Conservation (phyloP, 2,797 vertebrate genomes). For the Artibeus lituratus region DNA sequence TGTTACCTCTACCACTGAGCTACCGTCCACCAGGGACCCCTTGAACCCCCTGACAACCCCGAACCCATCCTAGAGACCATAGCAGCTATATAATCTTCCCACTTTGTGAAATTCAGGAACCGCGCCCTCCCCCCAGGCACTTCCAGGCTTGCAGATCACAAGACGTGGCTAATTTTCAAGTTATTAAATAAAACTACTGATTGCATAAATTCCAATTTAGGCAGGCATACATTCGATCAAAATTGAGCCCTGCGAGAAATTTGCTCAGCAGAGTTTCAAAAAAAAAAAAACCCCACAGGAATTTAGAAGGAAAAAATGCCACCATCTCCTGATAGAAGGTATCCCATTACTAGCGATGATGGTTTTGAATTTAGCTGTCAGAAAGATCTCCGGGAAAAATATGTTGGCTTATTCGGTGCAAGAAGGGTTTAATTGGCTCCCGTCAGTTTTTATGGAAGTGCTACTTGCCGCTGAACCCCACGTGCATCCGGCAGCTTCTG, state of each 20-base stretch:
- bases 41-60: not conserved
- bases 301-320: slow-evolving; percentile 17
- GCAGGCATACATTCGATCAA: slow-evolving; percentile 3
- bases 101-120: not conserved
- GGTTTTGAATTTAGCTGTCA: slow-evolving; percentile 64
- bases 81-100: not conserved
- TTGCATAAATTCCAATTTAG: slow-evolving; percentile 32
- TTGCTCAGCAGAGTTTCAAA: slow-evolving; percentile 25
- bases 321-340: not conserved
- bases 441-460: slow-evolving; percentile 31
- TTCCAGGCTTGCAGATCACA: not conserved
- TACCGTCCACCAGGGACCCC: accelerated
- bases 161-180: not conserved
- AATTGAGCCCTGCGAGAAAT: not conserved
- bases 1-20: not conserved
- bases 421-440: slow-evolving; percentile 61
- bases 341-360: not conserved
- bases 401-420: not conserved
- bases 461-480: not conserved
- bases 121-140: not conserved
- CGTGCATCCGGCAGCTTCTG: not conserved
- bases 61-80: not conserved
- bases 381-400: slow-evolving; percentile 13
- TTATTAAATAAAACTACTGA: not conserved
- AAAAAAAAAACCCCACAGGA: not conserved